phyloP scores from a whole-genome alignment of 2,888 invertebrate genomes.

The Cataglyphis rosenhaueri region DNA sequence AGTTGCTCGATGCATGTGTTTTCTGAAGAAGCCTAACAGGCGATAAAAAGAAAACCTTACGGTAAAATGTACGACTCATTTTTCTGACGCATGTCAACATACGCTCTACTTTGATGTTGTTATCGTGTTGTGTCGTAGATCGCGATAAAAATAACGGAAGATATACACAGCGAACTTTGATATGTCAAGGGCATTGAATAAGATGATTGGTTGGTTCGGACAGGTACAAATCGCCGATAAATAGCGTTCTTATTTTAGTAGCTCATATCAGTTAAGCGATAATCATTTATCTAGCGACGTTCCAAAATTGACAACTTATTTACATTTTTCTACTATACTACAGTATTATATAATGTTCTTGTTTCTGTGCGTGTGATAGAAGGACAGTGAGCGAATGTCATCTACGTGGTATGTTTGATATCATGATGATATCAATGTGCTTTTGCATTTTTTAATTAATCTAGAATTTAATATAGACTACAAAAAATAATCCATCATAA shows the following conservation, averaged over 20 bases:
- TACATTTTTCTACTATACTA: background rate
- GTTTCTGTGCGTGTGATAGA: background rate
- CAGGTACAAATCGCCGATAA: constrained; percentile 56
- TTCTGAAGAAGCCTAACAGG: background rate
- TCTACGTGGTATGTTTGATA: background rate
- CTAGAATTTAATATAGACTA: background rate
- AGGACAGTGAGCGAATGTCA: background rate
- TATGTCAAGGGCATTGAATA: constrained; percentile 60
- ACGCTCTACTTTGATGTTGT: constrained; percentile 38
- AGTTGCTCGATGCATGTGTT: background rate
- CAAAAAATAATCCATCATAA: background rate
- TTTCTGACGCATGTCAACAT: constrained; percentile 20
- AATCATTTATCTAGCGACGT: constrained; percentile 28
- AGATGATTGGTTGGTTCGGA: constrained; percentile 51
- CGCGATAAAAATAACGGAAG: constrained; percentile 13
- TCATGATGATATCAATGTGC: background rate
- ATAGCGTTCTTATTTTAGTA: constrained; percentile 30
- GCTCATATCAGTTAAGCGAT: constrained; percentile 17
- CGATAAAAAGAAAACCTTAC: constrained; percentile 34
- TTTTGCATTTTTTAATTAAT: background rate
- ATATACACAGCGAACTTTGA: constrained; percentile 33
- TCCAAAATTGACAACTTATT: constrained; percentile 24
- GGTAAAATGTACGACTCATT: constrained; percentile 24
- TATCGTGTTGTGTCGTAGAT: constrained; percentile 27
- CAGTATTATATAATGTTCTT: background rate